Evolutionary conservation across 2,888 invertebrate genomes (phyloP).

Genomic region (Cataglyphis altisquamis): DNA sequence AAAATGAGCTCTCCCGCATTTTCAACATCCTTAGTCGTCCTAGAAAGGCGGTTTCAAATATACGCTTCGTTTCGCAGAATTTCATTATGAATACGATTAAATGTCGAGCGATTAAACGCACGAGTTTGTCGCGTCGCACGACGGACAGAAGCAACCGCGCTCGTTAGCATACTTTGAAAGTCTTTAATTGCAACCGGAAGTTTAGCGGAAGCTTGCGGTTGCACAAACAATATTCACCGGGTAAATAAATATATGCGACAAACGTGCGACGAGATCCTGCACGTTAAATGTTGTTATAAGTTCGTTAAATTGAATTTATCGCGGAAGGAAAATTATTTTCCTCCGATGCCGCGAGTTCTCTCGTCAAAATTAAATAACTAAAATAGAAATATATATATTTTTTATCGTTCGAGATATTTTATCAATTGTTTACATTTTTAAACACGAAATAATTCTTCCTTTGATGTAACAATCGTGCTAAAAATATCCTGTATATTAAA

Average conservation of each 20-base stretch:
- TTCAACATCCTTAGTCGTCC: not conserved
- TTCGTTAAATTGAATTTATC: constrained; percentile 21
- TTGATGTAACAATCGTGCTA: not conserved
- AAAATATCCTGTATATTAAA: not conserved
- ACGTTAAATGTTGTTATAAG: constrained; percentile 27
- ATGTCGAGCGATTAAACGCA: constrained; percentile 53
- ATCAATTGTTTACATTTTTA: not conserved
- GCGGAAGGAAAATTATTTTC: not conserved
- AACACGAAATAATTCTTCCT: not conserved
- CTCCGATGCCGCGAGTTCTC: not conserved
- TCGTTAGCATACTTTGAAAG: constrained; percentile 55
- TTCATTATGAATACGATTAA: constrained; percentile 62
- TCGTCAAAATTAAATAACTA: not conserved
- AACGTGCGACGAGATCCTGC: not conserved
- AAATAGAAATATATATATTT: not conserved
- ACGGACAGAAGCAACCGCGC: constrained; percentile 34
- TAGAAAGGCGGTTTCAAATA: not conserved
- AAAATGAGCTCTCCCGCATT: not conserved
- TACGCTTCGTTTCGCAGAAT: constrained; percentile 37
- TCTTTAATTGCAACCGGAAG: constrained; percentile 47
- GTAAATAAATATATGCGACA: constrained; percentile 39
- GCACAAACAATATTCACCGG: constrained; percentile 38
- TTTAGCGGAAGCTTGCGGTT: constrained; percentile 14
- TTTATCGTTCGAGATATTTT: not conserved
- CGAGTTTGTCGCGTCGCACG: constrained; percentile 21